These are phyloP conservation scores for Dromococcyx pavoninus DNA, from an alignment of 2,797 vertebrate species.

Conservation along the genomic window DNA sequence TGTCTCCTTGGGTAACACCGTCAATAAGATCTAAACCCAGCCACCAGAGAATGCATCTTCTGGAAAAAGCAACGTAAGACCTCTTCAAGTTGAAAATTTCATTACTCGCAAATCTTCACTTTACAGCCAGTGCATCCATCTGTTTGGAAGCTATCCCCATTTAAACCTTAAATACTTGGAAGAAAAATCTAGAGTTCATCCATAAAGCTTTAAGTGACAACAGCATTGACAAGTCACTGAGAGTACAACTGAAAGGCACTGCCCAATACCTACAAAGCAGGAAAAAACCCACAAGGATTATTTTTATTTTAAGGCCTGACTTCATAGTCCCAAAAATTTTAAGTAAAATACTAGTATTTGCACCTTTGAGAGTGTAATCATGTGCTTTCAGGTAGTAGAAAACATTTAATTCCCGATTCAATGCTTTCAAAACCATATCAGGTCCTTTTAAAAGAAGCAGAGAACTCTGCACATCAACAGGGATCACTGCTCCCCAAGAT, in stretches of 20 bases:
- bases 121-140: not conserved
- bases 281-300: not conserved
- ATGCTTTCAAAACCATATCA: not conserved
- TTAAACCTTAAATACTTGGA: not conserved
- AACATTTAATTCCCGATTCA: not conserved
- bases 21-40: not conserved
- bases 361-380: not conserved
- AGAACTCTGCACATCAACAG: not conserved
- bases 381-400: not conserved
- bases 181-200: not conserved
- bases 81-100: not conserved
- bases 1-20: not conserved
- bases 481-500: not conserved
- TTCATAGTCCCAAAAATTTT: not conserved
- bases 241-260: not conserved
- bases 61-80: not conserved
- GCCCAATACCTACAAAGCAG: not conserved
- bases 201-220: not conserved
- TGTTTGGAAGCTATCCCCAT: not conserved
- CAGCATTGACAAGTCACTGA: not conserved
- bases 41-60: not conserved
- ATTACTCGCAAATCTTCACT: not conserved
- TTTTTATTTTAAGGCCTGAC: not conserved
- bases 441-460: not conserved
- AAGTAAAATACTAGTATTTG: not conserved